Evolutionary conservation across 2,113 vertebrate species (phyloP).

Genomic region (Egretta garzetta): DNA sequence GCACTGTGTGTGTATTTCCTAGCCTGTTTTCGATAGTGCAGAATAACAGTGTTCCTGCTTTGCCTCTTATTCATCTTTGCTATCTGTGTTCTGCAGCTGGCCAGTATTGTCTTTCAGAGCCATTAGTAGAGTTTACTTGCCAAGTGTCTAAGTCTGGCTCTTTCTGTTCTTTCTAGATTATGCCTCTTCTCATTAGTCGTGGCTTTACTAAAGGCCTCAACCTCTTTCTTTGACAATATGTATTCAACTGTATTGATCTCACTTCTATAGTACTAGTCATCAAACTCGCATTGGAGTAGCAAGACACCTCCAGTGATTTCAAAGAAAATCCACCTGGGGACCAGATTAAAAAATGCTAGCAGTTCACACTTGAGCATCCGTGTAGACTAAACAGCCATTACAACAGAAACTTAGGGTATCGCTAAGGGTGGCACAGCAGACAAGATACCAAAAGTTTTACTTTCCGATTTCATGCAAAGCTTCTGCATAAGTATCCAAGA

Average conservation of each 20-base stretch:
- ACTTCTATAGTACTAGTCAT: neutral
- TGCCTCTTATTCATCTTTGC: neutral
- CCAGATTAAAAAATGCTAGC: neutral
- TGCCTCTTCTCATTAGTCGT: neutral
- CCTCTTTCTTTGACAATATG: neutral
- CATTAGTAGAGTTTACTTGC: neutral
- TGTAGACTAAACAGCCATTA: neutral
- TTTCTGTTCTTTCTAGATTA: neutral
- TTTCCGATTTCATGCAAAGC: neutral
- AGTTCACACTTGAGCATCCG: neutral
- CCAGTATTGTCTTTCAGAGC: neutral
- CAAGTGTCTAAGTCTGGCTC: neutral
- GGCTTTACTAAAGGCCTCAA: neutral
- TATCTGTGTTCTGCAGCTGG: conserved; percentile 35
- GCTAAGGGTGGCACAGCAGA: neutral
- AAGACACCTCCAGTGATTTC: neutral
- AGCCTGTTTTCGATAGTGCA: neutral
- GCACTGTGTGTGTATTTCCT: neutral
- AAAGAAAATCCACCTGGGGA: neutral
- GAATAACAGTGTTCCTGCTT: neutral
- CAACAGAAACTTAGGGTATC: neutral
- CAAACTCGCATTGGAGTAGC: neutral
- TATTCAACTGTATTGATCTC: neutral
- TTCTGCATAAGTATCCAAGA: neutral
- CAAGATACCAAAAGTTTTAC: neutral